A percentile compares a stretch with the other conserved stretches of the same genome.
Evolutionary conservation across 2,113 vertebrate genomes (phyloP).

Genomic region (Symphodus melops): DNA sequence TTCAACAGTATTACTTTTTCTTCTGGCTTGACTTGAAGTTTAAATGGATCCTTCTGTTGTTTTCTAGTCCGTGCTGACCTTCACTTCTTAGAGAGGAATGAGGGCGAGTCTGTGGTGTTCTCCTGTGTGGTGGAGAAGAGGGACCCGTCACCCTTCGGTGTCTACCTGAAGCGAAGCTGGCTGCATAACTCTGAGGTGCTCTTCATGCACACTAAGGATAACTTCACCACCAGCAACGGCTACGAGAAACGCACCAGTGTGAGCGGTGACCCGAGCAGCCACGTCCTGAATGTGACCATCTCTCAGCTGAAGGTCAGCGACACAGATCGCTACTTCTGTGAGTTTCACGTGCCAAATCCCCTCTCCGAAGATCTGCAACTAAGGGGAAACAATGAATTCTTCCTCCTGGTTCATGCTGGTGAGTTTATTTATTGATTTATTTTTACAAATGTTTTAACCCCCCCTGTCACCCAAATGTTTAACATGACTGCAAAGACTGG

Average conservation of each 20-base stretch:
- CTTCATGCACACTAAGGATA: neutral
- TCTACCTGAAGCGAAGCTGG: slow-evolving; percentile 71
- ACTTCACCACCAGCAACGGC: fast-evolving
- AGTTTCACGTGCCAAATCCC: slow-evolving; percentile 35
- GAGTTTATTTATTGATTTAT: slow-evolving; percentile 28
- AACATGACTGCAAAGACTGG: neutral
- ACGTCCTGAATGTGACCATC: slow-evolving; percentile 66
- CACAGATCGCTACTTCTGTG: slow-evolving; percentile 77
- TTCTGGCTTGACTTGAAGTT: neutral
- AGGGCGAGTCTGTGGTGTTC: slow-evolving; percentile 65
- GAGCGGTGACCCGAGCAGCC: slow-evolving; percentile 22
- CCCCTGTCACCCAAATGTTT: neutral
- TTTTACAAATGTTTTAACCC: no score
- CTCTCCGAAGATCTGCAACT: neutral
- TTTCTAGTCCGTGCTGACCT: slow-evolving; percentile 40
- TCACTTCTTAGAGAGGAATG: slow-evolving; percentile 48
- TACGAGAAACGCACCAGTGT: slow-evolving; percentile 36
- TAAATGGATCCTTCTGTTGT: neutral
- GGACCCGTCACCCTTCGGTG: neutral
- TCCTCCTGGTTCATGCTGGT: slow-evolving; percentile 73
- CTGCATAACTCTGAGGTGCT: slow-evolving; percentile 21
- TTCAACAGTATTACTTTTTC: no score
- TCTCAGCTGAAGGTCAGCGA: slow-evolving; percentile 60
- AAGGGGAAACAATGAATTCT: slow-evolving; percentile 48
- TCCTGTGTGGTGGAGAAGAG: slow-evolving; percentile 29